Conservation (phyloP, 2,888 invertebrate genomes). For the Coenonympha glycerion region DNA sequence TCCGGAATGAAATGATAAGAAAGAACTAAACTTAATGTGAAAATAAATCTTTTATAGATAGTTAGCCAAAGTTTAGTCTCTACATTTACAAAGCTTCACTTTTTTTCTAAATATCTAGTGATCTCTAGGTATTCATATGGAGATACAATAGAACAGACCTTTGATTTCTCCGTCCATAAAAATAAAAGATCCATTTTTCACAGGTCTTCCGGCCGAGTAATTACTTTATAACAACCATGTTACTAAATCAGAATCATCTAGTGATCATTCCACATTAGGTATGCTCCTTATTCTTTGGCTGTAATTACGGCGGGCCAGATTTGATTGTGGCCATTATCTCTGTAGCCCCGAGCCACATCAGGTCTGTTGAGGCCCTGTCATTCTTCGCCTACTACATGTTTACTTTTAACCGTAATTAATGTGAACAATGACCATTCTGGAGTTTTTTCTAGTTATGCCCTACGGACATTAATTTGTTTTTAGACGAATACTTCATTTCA, state of each 20-base stretch:
- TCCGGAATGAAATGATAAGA: constrained; percentile 16
- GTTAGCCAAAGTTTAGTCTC: neutral
- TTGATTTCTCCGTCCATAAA: neutral
- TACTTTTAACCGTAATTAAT: constrained; percentile 35
- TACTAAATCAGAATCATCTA: constrained; percentile 24
- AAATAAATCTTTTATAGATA: neutral
- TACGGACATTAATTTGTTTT: constrained; percentile 11
- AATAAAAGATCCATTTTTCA: neutral
- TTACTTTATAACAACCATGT: constrained; percentile 27
- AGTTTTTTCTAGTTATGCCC: constrained; percentile 16
- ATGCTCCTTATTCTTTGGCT: constrained; percentile 29
- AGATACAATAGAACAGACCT: neutral
- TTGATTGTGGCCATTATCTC: constrained; percentile 31
- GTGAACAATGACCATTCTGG: constrained; percentile 25
- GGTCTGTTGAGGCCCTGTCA: constrained; percentile 30
- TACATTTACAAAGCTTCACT: neutral
- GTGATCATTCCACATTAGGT: constrained; percentile 16
- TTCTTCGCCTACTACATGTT: constrained; percentile 35
- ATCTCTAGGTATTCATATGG: too few relatives aligned
- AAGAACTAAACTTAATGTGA: neutral
- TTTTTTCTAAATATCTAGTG: too few relatives aligned
- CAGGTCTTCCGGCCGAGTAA: constrained; percentile 12
- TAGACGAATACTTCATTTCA: neutral
- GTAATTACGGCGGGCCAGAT: constrained; percentile 32
- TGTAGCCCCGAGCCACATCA: constrained; percentile 34